These are phyloP conservation scores for Machimus rusticus DNA, from an alignment of 2,888 invertebrate species.

Conservation along the genomic window DNA sequence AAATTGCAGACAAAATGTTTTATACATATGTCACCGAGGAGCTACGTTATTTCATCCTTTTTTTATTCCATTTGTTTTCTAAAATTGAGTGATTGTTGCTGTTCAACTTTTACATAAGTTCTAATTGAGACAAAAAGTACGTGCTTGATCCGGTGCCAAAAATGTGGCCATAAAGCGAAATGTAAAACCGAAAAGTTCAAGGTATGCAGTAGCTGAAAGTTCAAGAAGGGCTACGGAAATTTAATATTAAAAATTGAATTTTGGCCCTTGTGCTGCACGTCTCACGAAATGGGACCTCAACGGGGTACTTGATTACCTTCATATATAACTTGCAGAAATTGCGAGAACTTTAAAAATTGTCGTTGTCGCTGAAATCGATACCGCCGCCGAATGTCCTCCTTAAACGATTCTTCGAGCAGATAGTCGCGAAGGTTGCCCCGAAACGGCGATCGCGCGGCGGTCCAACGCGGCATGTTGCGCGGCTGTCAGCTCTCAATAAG, in stretches of 20 bases:
- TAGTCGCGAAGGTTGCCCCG: slow-evolving; percentile 1
- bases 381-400: slow-evolving; percentile 1
- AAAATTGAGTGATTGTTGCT: neutral
- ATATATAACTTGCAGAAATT: neutral
- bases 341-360: neutral
- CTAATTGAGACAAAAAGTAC: neutral
- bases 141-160: neutral
- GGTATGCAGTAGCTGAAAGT: neutral
- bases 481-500: neutral
- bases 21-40: neutral
- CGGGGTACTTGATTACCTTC: neutral
- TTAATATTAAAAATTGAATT: neutral
- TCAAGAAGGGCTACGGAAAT: neutral
- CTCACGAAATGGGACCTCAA: neutral
- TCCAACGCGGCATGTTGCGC: neutral
- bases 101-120: neutral
- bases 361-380: neutral
- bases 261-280: neutral
- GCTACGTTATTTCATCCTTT: neutral
- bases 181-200: neutral
- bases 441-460: neutral
- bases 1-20: neutral
- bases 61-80: neutral
- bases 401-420: neutral
- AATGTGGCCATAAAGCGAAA: neutral